Percentiles rank a stretch among this genome's conserved stretches.
These are phyloP conservation scores for Myiothlypis coronata DNA, from an alignment of 2,797 vertebrate species.

Conservation along the genomic window DNA sequence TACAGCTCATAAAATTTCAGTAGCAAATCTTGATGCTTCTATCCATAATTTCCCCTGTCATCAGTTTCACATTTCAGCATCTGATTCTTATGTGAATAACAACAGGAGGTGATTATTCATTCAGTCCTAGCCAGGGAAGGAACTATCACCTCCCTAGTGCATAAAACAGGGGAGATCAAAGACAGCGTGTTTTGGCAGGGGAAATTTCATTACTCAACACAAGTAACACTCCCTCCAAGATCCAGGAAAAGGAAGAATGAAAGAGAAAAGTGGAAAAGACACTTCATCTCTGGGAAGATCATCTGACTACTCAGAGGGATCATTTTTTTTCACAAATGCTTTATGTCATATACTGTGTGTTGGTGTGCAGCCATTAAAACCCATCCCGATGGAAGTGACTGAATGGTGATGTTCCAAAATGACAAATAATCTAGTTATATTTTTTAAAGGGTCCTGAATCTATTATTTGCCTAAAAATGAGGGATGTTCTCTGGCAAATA, in stretches of 20 bases:
- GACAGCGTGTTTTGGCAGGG: background rate
- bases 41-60: background rate
- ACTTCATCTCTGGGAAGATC: background rate
- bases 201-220: background rate
- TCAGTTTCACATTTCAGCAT: background rate
- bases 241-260: background rate
- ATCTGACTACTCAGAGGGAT: background rate
- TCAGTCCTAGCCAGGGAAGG: background rate
- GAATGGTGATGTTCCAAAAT: background rate
- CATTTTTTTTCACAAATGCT: background rate
- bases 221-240: background rate
- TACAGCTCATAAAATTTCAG: background rate
- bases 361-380: background rate
- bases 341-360: background rate
- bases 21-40: background rate
- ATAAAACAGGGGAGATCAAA: constrained; percentile 6
- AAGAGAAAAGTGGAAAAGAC: background rate
- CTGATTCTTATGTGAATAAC: constrained; percentile 9
- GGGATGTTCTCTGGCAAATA: background rate
- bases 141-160: background rate
- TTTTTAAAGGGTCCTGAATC: background rate
- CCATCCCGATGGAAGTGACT: background rate
- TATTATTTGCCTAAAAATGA: background rate
- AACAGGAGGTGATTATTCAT: background rate
- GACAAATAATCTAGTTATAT: background rate